Conservation (phyloP, 2,888 invertebrate genomes). For the Spisula subtruncata region DNA sequence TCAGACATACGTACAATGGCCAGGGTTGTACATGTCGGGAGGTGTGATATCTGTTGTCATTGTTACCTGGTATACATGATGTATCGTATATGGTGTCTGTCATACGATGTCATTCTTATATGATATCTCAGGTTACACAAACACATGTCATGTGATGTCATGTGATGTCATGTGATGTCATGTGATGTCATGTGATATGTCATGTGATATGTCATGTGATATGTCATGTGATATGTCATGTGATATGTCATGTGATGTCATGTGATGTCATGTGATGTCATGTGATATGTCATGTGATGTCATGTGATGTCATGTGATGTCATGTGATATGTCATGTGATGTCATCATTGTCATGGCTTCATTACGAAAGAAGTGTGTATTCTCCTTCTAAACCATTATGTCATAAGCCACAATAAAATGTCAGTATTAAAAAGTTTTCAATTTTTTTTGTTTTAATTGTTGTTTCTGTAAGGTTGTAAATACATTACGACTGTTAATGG, state of each 20-base stretch:
- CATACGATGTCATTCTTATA: neutral
- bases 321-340: conserved; percentile 7
- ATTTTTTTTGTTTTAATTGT: no score
- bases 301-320: no score
- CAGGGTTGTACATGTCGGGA: neutral
- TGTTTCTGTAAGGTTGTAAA: no score
- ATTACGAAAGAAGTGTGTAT: neutral
- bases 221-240: no score
- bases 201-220: no score
- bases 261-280: no score
- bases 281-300: no score
- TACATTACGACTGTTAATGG: neutral
- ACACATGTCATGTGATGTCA: conserved; percentile 6
- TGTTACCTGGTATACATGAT: neutral
- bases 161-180: no score
- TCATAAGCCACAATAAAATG: neutral
- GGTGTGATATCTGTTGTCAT: neutral
- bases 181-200: no score
- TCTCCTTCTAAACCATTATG: neutral
- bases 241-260: no score
- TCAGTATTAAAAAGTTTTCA: no score
- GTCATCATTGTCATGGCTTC: neutral
- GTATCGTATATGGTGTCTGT: neutral
- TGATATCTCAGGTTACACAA: neutral
- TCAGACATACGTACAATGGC: neutral